These are phyloP conservation scores for Hozukius guyotensis DNA, from an alignment of 2,797 vertebrate genomes.

Conservation along the genomic window DNA sequence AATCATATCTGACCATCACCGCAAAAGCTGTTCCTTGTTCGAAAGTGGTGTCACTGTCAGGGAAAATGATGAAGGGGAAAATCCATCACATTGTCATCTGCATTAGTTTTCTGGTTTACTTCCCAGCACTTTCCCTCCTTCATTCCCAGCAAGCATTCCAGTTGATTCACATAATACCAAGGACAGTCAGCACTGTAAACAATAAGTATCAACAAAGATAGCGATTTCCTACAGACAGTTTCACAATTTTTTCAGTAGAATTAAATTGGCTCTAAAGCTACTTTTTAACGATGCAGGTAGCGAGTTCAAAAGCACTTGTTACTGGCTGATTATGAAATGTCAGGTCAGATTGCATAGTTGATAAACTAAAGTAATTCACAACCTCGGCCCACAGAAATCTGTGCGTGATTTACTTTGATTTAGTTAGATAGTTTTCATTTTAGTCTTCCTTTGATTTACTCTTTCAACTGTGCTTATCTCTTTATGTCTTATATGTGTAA, in stretches of 20 bases:
- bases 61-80: not conserved
- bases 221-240: not conserved
- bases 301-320: not conserved
- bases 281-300: not conserved
- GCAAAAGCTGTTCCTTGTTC: not conserved
- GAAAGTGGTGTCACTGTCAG: not conserved
- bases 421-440: not conserved
- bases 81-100: not conserved
- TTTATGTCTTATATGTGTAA: too few species aligned
- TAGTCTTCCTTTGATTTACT: not conserved
- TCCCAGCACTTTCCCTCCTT: not conserved
- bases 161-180: slow-evolving; percentile 4
- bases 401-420: not conserved
- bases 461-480: not conserved
- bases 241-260: not conserved
- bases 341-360: slow-evolving; percentile 9
- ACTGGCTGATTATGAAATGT: not conserved
- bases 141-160: slow-evolving; percentile 6
- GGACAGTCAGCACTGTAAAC: slow-evolving; percentile 15
- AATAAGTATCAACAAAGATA: slow-evolving; percentile 20
- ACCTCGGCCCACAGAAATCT: not conserved
- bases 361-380: not conserved
- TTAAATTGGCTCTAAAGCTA: not conserved
- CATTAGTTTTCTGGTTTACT: not conserved
- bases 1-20: not conserved